These are phyloP conservation scores for Drosophila peninsularis DNA, from an alignment of 2,888 invertebrate species.

Conservation along the genomic window DNA sequence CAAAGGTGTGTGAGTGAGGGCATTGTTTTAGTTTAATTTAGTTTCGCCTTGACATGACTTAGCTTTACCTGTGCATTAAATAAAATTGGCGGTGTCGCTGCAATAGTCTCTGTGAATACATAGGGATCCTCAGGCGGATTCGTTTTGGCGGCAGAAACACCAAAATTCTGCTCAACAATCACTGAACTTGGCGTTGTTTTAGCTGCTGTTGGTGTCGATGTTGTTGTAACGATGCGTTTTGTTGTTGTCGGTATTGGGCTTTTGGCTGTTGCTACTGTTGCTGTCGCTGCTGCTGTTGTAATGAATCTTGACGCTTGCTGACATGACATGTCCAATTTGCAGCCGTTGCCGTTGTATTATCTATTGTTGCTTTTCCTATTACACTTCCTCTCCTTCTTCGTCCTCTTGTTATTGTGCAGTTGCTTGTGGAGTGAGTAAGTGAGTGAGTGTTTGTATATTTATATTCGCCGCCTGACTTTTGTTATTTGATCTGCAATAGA, in stretches of 20 bases:
- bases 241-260: slow-evolving; percentile 36
- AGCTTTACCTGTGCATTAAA: slow-evolving; percentile 84
- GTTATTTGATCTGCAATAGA: slow-evolving; percentile 66
- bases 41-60: slow-evolving; percentile 37
- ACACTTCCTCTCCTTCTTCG: slow-evolving; percentile 3
- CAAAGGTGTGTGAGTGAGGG: slow-evolving; percentile 13
- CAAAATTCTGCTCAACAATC: slow-evolving; percentile 50
- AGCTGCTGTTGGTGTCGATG: slow-evolving; percentile 29
- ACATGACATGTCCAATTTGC: slow-evolving; percentile 85
- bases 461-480: slow-evolving; percentile 36
- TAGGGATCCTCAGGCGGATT: slow-evolving; percentile 84
- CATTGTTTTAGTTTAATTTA: slow-evolving; percentile 35
- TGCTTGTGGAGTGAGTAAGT: slow-evolving; percentile 14
- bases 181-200: slow-evolving; percentile 32
- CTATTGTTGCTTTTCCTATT: slow-evolving; percentile 26
- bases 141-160: slow-evolving; percentile 60
- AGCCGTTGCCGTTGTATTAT: slow-evolving; percentile 45
- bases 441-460: slow-evolving; percentile 19
- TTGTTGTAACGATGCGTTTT: slow-evolving; percentile 36
- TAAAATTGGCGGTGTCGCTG: slow-evolving; percentile 83
- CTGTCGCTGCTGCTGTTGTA: slow-evolving; percentile 26
- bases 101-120: slow-evolving; percentile 85
- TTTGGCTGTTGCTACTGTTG: slow-evolving; percentile 26
- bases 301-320: slow-evolving; percentile 84
- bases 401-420: slow-evolving; percentile 14